phyloP scores from a whole-genome alignment of 1,140 invertebrate species.

The Caenorhabditis tropicalis region DNA sequence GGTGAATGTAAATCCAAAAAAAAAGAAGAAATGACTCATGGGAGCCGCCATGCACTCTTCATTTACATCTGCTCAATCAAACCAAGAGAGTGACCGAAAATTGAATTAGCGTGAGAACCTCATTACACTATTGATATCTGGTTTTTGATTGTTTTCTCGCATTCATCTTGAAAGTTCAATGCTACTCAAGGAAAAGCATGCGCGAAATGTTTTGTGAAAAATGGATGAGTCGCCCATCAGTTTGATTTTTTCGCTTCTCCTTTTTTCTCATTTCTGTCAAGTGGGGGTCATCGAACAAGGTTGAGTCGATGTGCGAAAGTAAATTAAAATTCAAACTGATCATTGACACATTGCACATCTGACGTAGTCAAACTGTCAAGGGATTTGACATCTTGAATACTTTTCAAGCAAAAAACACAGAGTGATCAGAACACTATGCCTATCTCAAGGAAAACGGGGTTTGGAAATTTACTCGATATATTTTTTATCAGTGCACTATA shows the following conservation, averaged over 20 bases:
- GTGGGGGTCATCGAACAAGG: constrained; percentile 37
- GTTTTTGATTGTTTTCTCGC: constrained; percentile 1
- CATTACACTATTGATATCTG: neutral
- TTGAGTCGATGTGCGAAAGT: neutral
- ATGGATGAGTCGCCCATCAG: neutral
- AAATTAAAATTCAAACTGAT: constrained; percentile 31
- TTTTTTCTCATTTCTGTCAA: constrained; percentile 21
- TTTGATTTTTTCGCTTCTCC: neutral
- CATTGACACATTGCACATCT: neutral
- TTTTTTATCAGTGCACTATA: too few relatives aligned
- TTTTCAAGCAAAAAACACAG: neutral
- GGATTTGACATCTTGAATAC: neutral
- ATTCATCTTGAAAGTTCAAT: neutral
- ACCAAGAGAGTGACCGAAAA: neutral
- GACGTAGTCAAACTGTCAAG: constrained; percentile 14
- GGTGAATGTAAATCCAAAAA: neutral
- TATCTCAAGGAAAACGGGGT: too few relatives aligned
- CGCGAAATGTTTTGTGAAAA: neutral
- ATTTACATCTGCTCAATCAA: neutral
- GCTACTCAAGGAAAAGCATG: neutral
- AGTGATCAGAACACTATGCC: too few relatives aligned
- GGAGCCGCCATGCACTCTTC: neutral
- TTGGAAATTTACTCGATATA: too few relatives aligned
- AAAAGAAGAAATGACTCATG: neutral
- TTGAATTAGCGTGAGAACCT: neutral